These are phyloP conservation scores for Acromyrmex charruanus DNA, from an alignment of 1,140 invertebrate genomes.

Conservation along the genomic window DNA sequence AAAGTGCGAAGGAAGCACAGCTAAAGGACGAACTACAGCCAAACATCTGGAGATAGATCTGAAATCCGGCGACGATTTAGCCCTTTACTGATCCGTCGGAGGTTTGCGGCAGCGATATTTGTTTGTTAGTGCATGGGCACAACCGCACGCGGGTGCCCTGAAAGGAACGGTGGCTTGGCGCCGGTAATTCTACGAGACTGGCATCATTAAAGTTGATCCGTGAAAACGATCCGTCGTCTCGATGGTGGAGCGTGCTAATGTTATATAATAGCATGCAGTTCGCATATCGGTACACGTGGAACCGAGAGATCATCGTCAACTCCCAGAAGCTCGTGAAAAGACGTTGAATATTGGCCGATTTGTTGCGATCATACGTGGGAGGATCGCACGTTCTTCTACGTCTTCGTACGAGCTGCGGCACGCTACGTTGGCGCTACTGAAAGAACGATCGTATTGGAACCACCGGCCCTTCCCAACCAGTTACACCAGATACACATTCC, in stretches of 20 bases:
- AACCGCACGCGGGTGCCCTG: neutral
- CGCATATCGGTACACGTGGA: constrained; percentile 95
- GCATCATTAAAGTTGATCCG: constrained; percentile 79
- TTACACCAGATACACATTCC: constrained; percentile 36
- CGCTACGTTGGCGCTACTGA: constrained; percentile 16
- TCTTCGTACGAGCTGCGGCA: neutral
- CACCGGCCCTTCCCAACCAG: constrained; percentile 8
- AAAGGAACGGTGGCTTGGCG: neutral
- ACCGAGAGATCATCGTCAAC: constrained; percentile 95
- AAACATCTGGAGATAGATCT: constrained; percentile 13
- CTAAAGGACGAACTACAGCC: neutral
- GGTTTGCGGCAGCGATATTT: neutral
- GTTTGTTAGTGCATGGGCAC: constrained; percentile 32
- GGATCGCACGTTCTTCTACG: constrained; percentile 1
- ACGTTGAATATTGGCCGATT: constrained; percentile 87
- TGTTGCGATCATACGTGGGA: constrained; percentile 11
- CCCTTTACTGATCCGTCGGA: neutral
- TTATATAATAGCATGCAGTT: constrained; percentile 88
- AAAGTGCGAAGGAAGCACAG: neutral
- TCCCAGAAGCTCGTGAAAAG: constrained; percentile 96
- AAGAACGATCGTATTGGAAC: constrained; percentile 52
- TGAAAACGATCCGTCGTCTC: constrained; percentile 79
- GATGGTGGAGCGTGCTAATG: constrained; percentile 86
- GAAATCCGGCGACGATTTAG: neutral
- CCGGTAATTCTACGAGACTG: constrained; percentile 78